Evolutionary conservation across 1,140 invertebrate genomes (phyloP).

Genomic region (Battus philenor): DNA sequence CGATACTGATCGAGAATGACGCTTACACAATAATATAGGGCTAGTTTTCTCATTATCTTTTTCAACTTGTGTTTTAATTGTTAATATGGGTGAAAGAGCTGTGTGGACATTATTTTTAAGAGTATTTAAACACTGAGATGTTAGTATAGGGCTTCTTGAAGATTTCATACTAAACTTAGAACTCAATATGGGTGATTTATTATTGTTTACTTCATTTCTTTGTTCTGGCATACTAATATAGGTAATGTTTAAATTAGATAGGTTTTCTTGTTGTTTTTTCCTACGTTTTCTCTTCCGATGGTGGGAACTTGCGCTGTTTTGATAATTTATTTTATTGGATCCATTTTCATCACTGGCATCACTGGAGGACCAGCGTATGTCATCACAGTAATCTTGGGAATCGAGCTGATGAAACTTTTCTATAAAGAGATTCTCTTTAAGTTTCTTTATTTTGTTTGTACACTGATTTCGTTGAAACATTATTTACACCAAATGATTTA

Average conservation of each 20-base stretch:
- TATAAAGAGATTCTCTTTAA: constrained; percentile 36
- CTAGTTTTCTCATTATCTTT: constrained; percentile 17
- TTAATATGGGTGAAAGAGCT: constrained; percentile 18
- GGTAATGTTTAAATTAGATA: constrained; percentile 47
- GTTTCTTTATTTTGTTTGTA: constrained; percentile 31
- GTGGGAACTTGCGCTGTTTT: constrained; percentile 12
- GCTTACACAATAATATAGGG: constrained; percentile 31
- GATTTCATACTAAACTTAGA: constrained; percentile 1
- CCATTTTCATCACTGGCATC: constrained; percentile 51
- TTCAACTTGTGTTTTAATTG: no score
- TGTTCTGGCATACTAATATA: constrained; percentile 27
- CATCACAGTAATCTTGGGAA: constrained; percentile 43
- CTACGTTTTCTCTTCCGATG: constrained; percentile 50
- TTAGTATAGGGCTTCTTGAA: constrained; percentile 22
- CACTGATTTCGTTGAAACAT: no score
- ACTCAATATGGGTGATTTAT: constrained; percentile 32
- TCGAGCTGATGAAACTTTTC: constrained; percentile 47
- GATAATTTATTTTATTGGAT: constrained; percentile 14
- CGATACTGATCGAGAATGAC: constrained; percentile 19
- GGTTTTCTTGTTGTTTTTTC: constrained; percentile 33
- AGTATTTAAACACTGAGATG: background rate
- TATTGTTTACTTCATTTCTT: background rate
- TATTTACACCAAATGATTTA: no score
- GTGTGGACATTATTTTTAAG: background rate
- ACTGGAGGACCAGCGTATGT: constrained; percentile 55